Base-by-base conservation (phyloP, 2,113 vertebrate species). In the Semicossyphus pulcher region DNA sequence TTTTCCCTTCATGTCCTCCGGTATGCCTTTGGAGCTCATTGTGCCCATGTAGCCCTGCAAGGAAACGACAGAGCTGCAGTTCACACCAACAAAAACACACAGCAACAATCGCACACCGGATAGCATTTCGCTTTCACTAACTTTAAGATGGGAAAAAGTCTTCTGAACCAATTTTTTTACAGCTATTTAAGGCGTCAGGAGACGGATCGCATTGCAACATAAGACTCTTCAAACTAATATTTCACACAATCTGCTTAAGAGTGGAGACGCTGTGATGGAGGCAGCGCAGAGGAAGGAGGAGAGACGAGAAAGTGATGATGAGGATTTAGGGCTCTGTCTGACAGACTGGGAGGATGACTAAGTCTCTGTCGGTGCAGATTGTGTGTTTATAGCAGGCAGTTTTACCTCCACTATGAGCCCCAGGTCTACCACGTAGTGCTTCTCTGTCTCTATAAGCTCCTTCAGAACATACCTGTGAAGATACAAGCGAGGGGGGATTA, bases 391-490 rank as follows among this genome's bases (percentile, higher is more conserved):
- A 49, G 21, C 57, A 78, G 60, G 31, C 59, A 68, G 34, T 14
- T 84, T 92, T 93, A 97, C 96, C 95, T 97, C 94, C 80, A 97
- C 96, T 71, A 97, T 96, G 88, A 95, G 91, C 51, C 95, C 93
- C 88, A 97, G 92, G 88, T 97, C 95, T 45, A 82, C 92, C 88
- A 97, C 96, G 18, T 97, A 97, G 88, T 95, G 89, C 89, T 95
- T 95, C 91, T 97, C 96, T 14, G 96, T 97, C 90, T 97, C 96
- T 65, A 95, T 92, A 74, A 97, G 94, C 90, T 97, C 96, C 83
- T 92, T 92, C 76, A 97, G 92, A 32, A 97, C 96, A 63, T 96
- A 97, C 95, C 96, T 97, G 79, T 32, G 62, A 66, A 69, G 20
- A 80, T 20, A 83, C 15, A 74, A 73, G 71, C 34, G 42, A 79